Percentiles rank a stretch among this genome's conserved stretches.
Conservation (phyloP, 2,113 vertebrate species). For the Accipiter cooperii region DNA sequence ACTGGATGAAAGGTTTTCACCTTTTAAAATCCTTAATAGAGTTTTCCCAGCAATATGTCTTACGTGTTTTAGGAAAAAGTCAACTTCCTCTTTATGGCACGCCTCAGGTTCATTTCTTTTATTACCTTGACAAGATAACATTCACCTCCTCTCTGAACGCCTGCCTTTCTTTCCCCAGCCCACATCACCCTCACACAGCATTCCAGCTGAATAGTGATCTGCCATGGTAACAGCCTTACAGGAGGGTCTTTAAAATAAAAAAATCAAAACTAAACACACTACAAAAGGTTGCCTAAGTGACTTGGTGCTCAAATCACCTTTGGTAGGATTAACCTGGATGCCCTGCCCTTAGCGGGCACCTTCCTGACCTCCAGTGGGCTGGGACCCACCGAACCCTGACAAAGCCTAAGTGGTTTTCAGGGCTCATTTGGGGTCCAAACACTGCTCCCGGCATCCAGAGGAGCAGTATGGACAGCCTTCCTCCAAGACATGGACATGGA, state of each 20-base stretch:
- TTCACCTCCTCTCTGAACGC: neutral
- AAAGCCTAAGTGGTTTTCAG: accelerated
- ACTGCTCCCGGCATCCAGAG: accelerated
- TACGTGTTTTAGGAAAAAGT: constrained; percentile 26
- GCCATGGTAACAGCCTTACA: neutral
- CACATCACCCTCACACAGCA: neutral
- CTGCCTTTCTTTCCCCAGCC: constrained; percentile 9
- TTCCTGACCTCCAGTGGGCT: accelerated
- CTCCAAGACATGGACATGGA: accelerated
- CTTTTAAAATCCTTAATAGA: constrained; percentile 56
- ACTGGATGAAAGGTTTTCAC: constrained; percentile 54
- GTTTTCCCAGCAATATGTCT: constrained; percentile 44
- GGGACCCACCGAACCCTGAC: neutral
- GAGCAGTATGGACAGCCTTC: neutral
- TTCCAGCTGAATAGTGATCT: neutral
- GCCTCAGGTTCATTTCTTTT: constrained; percentile 6
- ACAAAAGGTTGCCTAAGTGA: neutral
- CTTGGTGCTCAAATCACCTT: neutral
- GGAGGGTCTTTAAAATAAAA: neutral
- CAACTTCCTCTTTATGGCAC: constrained; percentile 11
- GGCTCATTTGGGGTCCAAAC: neutral
- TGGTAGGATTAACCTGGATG: neutral
- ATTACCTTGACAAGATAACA: constrained; percentile 34
- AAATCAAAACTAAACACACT: neutral
- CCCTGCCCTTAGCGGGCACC: neutral